Evolutionary conservation across 2,797 vertebrate species (phyloP), one percentile per base, ranked within the genome.

Genomic region (Poeciliopsis paucimaculata): DNA sequence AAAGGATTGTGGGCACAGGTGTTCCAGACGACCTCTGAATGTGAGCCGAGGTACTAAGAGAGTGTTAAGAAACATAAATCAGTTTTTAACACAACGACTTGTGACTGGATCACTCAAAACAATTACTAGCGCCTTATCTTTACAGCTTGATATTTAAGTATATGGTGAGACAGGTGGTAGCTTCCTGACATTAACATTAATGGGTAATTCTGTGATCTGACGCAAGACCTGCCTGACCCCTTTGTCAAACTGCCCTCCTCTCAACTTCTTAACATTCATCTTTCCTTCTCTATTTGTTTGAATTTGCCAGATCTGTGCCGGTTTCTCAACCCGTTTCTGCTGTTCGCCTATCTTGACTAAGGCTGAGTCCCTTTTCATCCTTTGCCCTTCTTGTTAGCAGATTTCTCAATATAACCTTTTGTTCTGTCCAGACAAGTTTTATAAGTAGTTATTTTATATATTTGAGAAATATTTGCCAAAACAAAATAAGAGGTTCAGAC

Each of bases 121-220:
- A 68, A 39, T 68, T 41, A 26, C 64, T 39, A 26, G 34, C 8
- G 1, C 3, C 64, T 68, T 36, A 20, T 23, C 36, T 41, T 68
- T 11, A 66, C 18, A 23, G 9, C 18, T 0, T 66, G 31, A 41
- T 68, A 41, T 41, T 41, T 23, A 39, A 68, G 36, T 41, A 68
- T 20, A 68, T 39, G 64, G 18, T 16, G 36, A 68, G 64, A 41
- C 34, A 39, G 36, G 78, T 90, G 80, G 72, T 84, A 88, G 84
- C 79, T 88, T 88, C 80, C 90, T 87, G 87, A 77, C 88, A 92
- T 93, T 93, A 92, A 88, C 88, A 90, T 93, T 91, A 91, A 82
- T 85, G 86, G 73, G 89, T 83, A 79, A 3, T 80, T 86, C 84
- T 85, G 49, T 90, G 85, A 89, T 90, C 80, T 89, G 83, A 90